Evolutionary conservation across 2,113 vertebrate species (phyloP).

Genomic region (Corvus moneduloides): DNA sequence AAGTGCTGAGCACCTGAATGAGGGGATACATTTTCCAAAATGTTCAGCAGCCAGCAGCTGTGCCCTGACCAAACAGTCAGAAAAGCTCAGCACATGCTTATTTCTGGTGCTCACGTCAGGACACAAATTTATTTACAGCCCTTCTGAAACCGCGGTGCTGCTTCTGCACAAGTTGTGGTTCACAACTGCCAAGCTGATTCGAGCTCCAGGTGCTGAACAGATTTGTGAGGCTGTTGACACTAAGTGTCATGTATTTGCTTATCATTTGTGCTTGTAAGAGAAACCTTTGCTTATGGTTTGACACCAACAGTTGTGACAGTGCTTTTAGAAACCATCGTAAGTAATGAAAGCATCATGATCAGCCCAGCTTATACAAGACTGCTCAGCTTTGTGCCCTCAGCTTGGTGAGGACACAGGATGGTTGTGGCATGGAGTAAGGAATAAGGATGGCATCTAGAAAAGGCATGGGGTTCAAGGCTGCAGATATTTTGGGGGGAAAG

Average conservation of each 20-base stretch:
- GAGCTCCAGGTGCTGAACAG: background rate
- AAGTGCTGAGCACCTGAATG: constrained; percentile 1
- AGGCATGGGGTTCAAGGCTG: background rate
- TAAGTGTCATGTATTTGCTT: background rate
- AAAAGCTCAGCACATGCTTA: background rate
- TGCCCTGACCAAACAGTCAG: background rate
- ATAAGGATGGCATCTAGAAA: background rate
- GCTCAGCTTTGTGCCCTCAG: background rate
- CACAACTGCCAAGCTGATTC: background rate
- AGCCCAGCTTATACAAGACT: background rate
- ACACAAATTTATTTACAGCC: background rate
- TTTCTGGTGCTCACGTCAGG: constrained; percentile 37
- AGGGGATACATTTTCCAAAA: background rate
- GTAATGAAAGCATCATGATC: background rate
- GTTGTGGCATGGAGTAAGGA: background rate
- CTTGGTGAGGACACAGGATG: background rate
- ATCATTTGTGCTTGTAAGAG: background rate
- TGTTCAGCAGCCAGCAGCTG: background rate
- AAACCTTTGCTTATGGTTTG: background rate
- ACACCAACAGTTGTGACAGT: background rate
- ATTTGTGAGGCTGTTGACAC: background rate
- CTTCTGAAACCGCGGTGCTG: background rate
- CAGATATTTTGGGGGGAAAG: background rate
- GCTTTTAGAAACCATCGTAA: background rate
- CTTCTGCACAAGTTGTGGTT: background rate